phyloP scores from a whole-genome alignment of 1,140 invertebrate species.

The Hyposmocoma kahamanoa region DNA sequence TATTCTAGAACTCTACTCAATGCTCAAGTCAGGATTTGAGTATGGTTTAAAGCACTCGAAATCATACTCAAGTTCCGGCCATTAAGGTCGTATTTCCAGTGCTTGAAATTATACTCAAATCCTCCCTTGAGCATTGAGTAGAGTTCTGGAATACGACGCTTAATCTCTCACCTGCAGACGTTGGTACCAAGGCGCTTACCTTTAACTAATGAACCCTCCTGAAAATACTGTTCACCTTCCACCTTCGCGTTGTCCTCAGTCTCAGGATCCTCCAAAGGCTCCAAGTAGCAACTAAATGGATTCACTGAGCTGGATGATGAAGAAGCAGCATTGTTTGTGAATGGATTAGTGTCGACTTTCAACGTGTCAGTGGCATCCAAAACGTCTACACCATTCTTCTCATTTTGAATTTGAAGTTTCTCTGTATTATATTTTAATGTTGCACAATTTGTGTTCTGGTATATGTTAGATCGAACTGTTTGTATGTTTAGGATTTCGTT shows the following conservation, averaged over 20 bases:
- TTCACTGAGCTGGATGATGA: constrained; percentile 18
- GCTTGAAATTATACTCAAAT: too few relatives aligned
- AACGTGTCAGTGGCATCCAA: constrained; percentile 23
- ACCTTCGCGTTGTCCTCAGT: constrained; percentile 4
- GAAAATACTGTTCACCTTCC: constrained; percentile 10
- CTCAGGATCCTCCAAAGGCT: not conserved
- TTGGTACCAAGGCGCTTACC: too few relatives aligned
- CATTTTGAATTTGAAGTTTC: not conserved
- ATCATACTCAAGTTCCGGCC: too few relatives aligned
- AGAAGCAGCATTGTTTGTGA: constrained; percentile 14
- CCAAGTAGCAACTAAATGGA: constrained; percentile 26
- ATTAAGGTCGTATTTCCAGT: too few relatives aligned
- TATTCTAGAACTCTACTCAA: too few relatives aligned
- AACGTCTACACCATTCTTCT: constrained; percentile 22
- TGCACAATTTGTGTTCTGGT: constrained; percentile 28
- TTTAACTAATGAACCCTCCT: constrained; percentile 19
- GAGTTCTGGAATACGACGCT: too few relatives aligned
- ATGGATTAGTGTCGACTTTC: constrained; percentile 34
- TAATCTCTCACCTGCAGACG: too few relatives aligned
- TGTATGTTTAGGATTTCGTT: not conserved
- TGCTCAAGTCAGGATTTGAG: too few relatives aligned
- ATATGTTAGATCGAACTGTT: constrained; percentile 24
- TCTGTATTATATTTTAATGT: not conserved
- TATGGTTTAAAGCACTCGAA: too few relatives aligned
- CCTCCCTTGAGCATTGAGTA: too few relatives aligned